Evolutionary conservation across 2,797 vertebrate species (phyloP), one percentile per base, ranked within the genome.

Genomic region (Otus scops): DNA sequence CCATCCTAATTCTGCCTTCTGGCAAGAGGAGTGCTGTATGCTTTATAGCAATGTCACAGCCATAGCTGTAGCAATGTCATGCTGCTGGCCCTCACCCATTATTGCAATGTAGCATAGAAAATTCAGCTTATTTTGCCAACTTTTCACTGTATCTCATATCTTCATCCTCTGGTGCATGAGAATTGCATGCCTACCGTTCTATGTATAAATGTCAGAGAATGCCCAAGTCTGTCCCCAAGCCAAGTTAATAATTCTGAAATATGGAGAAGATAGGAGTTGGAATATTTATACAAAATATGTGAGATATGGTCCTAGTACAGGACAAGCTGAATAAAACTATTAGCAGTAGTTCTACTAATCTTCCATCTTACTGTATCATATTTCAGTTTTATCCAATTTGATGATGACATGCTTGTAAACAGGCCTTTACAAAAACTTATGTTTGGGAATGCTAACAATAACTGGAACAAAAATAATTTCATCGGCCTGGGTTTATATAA

Each of bases 401-500:
- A 47, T 17, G 34, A 47, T 64, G 60, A 30, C 23, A 45, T 53
- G 41, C 85, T 74, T 87, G 36, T 77, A 91, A 92, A 85, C 38
- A 80, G 50, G 23, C 36, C 81, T 93, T 85, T 78, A 36, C 18
- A 83, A 88, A 43, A 43, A 43, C 41, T 43, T 59, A 17, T 74
- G 70, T 81, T 88, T 92, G 74, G 87, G 88, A 77, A 79, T 1
- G 12, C 78, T 74, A 60, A 73, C 56, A 70, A 47, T 92, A 88
- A 64, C 47, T 92, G 86, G 76, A 94, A 94, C 30, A 88, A 56
- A 88, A 95, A 73, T 91, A 61, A 93, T 89, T 93, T 91, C 13
- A 2, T 81, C 78, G 74, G 67, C 39, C 88, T 92, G 79, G 54
- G 41, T 86, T 94, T 93, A 54, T 27, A 13, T 93, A 94, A 88